phyloP scores from a whole-genome alignment of 2,113 vertebrate species.

The Verasper variegatus region DNA sequence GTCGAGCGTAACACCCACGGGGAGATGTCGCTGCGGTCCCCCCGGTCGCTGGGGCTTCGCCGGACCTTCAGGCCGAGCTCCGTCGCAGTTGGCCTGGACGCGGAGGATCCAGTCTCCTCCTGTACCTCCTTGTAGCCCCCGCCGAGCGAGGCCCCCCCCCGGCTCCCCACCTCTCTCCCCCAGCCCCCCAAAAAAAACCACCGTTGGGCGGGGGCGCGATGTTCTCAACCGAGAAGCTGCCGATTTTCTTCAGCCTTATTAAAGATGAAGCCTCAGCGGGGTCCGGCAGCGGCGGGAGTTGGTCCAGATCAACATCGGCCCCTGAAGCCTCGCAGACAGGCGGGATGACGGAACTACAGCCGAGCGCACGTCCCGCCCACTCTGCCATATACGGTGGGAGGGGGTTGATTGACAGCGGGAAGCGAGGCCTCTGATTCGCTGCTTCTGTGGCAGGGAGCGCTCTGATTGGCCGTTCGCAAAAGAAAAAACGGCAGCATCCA shows the following conservation, averaged over 20 bases:
- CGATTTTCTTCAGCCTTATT: background rate
- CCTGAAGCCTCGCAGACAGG: slow-evolving; percentile 67
- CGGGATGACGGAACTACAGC: slow-evolving; percentile 78
- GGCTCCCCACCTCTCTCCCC: slow-evolving; percentile 65
- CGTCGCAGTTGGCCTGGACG: slow-evolving; percentile 64
- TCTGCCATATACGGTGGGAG: background rate
- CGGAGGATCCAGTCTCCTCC: slow-evolving; percentile 65
- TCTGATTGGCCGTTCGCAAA: slow-evolving; percentile 55
- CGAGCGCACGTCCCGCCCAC: slow-evolving; percentile 68
- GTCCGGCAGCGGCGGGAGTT: slow-evolving; percentile 49
- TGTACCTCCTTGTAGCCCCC: slow-evolving; percentile 68
- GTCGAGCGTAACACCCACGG: slow-evolving; percentile 28
- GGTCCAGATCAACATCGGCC: slow-evolving; percentile 71
- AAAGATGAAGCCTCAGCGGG: slow-evolving; percentile 45
- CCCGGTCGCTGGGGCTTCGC: slow-evolving; percentile 35
- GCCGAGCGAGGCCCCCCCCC: slow-evolving; percentile 65
- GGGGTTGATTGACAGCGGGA: slow-evolving; percentile 56
- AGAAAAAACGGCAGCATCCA: slow-evolving; percentile 43
- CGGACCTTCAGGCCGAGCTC: slow-evolving; percentile 68
- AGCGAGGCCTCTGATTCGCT: slow-evolving; percentile 55
- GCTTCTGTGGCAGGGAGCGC: background rate
- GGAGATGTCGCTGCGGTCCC: slow-evolving; percentile 20
- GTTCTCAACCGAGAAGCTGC: slow-evolving; percentile 15
- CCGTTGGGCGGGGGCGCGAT: slow-evolving; percentile 27
- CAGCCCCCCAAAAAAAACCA: slow-evolving; percentile 44